Evolutionary conservation across 1,140 invertebrate species (phyloP).

Genomic region (Drosophila paulistorum): DNA sequence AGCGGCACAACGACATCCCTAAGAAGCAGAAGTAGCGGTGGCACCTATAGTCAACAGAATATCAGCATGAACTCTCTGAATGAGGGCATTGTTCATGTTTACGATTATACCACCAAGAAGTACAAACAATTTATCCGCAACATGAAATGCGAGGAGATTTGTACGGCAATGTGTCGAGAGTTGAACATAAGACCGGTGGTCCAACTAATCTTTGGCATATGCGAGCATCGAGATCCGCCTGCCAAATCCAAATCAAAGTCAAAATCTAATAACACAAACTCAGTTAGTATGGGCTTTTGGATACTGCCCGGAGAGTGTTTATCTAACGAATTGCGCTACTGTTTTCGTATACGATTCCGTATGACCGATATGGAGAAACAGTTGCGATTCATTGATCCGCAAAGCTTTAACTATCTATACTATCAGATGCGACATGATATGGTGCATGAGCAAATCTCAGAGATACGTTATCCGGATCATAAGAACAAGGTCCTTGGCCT

Average conservation of each 20-base stretch:
- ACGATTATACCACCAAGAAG: constrained; percentile 23
- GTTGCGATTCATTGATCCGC: constrained; percentile 87
- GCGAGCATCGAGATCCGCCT: constrained; percentile 41
- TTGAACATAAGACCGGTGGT: constrained; percentile 89
- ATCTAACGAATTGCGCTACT: constrained; percentile 85
- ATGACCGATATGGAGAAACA: constrained; percentile 85
- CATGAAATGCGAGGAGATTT: constrained; percentile 87
- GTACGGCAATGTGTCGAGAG: constrained; percentile 87
- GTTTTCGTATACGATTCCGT: constrained; percentile 91
- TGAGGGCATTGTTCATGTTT: constrained; percentile 53
- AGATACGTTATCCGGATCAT: constrained; percentile 89
- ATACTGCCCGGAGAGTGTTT: constrained; percentile 85
- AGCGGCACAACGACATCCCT: constrained; percentile 4
- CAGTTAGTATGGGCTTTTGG: constrained; percentile 68
- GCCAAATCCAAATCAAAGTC: neutral
- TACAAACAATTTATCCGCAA: constrained; percentile 33
- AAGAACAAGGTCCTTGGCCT: constrained; percentile 90
- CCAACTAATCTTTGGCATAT: constrained; percentile 89
- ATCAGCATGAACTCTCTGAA: constrained; percentile 24
- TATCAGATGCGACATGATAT: constrained; percentile 92
- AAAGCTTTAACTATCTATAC: constrained; percentile 93
- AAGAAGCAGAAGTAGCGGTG: constrained; percentile 40
- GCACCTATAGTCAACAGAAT: constrained; percentile 56
- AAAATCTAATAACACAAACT: neutral
- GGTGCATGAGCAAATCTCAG: constrained; percentile 89